A percentile compares a stretch with the other conserved stretches of the same genome.
Conservation (phyloP, 2,797 vertebrate species). For the Malurus splendens region DNA sequence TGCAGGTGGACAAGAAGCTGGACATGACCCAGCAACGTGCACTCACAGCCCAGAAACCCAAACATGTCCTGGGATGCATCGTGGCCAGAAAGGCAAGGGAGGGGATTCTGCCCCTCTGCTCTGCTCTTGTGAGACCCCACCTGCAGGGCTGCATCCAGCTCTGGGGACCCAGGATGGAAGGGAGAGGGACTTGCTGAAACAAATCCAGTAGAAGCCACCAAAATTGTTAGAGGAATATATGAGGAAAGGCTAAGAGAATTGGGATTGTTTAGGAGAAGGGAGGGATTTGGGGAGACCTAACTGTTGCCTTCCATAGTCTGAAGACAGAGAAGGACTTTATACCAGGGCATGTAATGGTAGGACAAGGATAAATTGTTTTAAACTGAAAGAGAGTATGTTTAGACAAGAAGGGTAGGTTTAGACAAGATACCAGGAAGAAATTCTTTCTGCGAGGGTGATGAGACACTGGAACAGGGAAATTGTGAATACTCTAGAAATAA, state of each 20-base stretch:
- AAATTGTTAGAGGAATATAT: background rate
- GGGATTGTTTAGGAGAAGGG: background rate
- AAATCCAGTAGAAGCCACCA: background rate
- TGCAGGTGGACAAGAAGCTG: background rate
- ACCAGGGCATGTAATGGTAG: fast-evolving
- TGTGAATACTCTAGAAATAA: background rate
- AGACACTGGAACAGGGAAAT: background rate
- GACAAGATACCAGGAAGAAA: background rate
- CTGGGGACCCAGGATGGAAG: background rate
- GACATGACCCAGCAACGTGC: background rate
- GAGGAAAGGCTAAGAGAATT: background rate
- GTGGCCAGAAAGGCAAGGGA: background rate
- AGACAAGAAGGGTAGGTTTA: background rate
- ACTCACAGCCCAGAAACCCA: background rate
- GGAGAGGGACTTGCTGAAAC: fast-evolving
- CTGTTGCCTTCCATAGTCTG: background rate
- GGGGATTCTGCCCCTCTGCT: background rate
- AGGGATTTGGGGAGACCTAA: background rate
- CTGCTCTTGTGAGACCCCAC: background rate
- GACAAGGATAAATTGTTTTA: background rate
- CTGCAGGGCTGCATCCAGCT: fast-evolving
- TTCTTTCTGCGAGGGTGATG: background rate
- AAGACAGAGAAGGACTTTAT: background rate
- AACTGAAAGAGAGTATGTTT: background rate
- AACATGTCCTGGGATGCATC: background rate